A percentile compares a stretch with the other conserved stretches of the same genome.
phyloP scores from a whole-genome alignment of 2,797 vertebrate species.

The Capromys pilorides region DNA sequence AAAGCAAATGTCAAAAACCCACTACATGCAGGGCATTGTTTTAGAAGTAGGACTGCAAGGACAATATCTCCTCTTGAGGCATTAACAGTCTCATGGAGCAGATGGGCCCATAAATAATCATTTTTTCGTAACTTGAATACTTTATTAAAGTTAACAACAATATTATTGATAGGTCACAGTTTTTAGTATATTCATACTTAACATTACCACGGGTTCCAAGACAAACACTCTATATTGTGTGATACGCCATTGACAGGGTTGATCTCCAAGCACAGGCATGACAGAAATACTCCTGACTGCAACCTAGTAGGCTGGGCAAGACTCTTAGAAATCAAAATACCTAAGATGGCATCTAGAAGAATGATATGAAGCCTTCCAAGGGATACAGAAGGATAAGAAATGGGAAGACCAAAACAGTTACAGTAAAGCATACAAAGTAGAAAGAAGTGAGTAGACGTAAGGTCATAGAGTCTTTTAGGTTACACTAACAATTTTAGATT shows the following conservation, averaged over 20 bases:
- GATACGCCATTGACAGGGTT: background rate
- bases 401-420: background rate
- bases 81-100: background rate
- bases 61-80: background rate
- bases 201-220: conserved; percentile 17
- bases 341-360: background rate
- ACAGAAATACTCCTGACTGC: background rate
- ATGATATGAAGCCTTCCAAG: background rate
- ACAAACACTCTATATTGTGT: background rate
- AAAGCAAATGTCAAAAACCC: background rate
- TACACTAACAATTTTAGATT: background rate
- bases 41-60: background rate
- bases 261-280: background rate
- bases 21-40: background rate
- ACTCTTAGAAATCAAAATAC: background rate
- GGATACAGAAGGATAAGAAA: background rate
- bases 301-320: background rate
- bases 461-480: background rate
- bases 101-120: background rate
- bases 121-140: background rate
- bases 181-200: background rate
- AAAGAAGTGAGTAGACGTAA: background rate
- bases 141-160: conserved; percentile 20
- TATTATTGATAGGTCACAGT: background rate
- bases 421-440: background rate